phyloP scores from a whole-genome alignment of 2,797 vertebrate genomes.

The Nothura maculosa region DNA sequence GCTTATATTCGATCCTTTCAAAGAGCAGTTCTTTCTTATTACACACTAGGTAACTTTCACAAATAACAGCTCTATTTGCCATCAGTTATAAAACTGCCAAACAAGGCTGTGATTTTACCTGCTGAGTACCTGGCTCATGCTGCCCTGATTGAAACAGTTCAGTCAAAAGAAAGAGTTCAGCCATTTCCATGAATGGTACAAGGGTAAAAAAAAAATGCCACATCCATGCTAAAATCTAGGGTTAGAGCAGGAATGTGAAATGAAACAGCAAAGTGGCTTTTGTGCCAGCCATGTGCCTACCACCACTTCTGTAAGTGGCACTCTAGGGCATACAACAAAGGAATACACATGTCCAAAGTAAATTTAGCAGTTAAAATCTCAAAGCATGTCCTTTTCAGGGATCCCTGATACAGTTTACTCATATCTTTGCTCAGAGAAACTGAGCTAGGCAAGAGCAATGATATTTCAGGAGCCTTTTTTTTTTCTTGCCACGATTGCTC shows the following conservation, averaged over 20 bases:
- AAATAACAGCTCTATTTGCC: background rate
- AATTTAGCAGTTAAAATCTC: constrained; percentile 20
- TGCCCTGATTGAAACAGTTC: constrained; percentile 22
- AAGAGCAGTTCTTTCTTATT: constrained; percentile 2
- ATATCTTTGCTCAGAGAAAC: background rate
- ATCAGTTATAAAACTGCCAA: constrained; percentile 10
- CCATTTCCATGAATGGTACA: background rate
- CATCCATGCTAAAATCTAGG: background rate
- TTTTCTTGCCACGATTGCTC: background rate
- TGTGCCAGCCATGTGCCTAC: background rate
- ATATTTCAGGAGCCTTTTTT: background rate
- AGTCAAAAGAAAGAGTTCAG: background rate
- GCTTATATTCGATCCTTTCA: background rate
- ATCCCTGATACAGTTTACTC: background rate
- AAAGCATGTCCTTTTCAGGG: background rate
- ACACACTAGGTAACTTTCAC: background rate
- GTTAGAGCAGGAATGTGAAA: constrained; percentile 7
- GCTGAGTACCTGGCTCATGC: background rate
- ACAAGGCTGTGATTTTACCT: background rate
- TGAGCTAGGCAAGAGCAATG: background rate
- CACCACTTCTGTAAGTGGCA: background rate
- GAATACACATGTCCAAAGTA: background rate
- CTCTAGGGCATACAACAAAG: background rate
- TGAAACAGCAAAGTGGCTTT: background rate
- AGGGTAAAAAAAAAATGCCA: background rate